Conservation (phyloP, 37 sponge, comb jelly and placozoan species). For the Cladorhizidae sp. region DNA sequence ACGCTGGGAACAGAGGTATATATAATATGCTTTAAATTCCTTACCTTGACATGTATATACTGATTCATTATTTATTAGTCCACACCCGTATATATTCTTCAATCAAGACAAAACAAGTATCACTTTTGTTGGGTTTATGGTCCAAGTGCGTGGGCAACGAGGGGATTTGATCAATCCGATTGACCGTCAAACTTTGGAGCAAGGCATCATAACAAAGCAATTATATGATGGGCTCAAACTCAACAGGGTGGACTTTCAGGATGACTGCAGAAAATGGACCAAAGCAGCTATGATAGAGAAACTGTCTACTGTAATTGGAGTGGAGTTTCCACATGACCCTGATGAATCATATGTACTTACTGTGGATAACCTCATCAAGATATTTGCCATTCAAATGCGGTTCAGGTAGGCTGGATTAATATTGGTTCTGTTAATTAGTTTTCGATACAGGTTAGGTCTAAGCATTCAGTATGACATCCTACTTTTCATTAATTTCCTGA, state of each 20-base stretch:
- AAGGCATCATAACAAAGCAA: conserved; percentile 39
- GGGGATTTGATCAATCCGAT: conserved; percentile 60
- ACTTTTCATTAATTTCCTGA: too few relatives aligned
- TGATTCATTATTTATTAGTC: not conserved
- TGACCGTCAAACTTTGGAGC: conserved; percentile 20
- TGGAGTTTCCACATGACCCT: conserved; percentile 64
- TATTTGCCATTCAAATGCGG: conserved; percentile 91
- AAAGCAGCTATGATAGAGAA: conserved; percentile 37
- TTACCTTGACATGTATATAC: not conserved
- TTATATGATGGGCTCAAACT: conserved; percentile 38
- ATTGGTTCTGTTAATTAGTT: too few relatives aligned
- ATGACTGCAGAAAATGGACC: conserved; percentile 55
- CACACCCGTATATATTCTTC: conserved; percentile 92
- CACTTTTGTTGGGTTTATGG: conserved; percentile 79
- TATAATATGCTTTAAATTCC: not conserved
- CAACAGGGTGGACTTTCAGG: conserved; percentile 58
- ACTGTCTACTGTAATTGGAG: conserved; percentile 48
- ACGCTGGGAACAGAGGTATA: conserved; percentile 76
- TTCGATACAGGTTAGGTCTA: too few relatives aligned
- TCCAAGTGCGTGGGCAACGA: conserved; percentile 1
- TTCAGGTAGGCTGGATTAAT: conserved; percentile 59
- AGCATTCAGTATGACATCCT: too few relatives aligned
- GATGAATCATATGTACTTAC: conserved; percentile 79
- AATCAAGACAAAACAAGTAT: conserved; percentile 70
- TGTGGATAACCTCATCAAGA: conserved; percentile 80